phyloP scores from a whole-genome alignment of 2,797 vertebrate genomes.

The Bufotes viridis region DNA sequence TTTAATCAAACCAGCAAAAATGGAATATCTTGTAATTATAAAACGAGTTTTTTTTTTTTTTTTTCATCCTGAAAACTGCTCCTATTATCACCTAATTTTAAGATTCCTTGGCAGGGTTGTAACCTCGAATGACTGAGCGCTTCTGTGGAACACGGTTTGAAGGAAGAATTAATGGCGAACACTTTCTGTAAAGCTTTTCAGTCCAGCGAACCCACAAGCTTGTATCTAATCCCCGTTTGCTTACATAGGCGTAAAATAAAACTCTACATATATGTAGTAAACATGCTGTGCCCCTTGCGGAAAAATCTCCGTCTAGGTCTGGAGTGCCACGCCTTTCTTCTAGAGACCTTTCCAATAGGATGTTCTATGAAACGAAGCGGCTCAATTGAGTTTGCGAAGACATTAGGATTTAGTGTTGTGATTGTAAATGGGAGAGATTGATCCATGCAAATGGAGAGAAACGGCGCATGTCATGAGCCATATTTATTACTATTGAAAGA shows the following conservation, averaged over 20 bases:
- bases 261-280: background rate
- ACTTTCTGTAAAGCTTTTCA: constrained; percentile 31
- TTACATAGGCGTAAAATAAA: background rate
- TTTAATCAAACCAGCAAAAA: constrained; percentile 55
- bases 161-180: constrained; percentile 26
- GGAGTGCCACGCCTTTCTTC: background rate
- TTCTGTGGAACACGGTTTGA: constrained; percentile 33
- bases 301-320: background rate
- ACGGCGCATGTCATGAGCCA: no score
- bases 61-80: constrained; percentile 40
- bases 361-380: no score
- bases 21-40: constrained; percentile 61
- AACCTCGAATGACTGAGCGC: constrained; percentile 52
- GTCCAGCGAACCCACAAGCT: constrained; percentile 1
- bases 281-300: background rate
- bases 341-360: background rate
- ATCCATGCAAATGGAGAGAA: no score
- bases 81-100: constrained; percentile 63
- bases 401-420: no score
- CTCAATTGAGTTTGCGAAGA: no score
- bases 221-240: background rate
- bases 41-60: constrained; percentile 25
- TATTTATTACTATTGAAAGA: no score
- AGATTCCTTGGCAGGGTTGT: constrained; percentile 58
- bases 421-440: no score